A percentile compares a stretch with the other conserved stretches of the same genome.
Conservation (phyloP, 1,140 invertebrate genomes). For the Eueides isabella region DNA sequence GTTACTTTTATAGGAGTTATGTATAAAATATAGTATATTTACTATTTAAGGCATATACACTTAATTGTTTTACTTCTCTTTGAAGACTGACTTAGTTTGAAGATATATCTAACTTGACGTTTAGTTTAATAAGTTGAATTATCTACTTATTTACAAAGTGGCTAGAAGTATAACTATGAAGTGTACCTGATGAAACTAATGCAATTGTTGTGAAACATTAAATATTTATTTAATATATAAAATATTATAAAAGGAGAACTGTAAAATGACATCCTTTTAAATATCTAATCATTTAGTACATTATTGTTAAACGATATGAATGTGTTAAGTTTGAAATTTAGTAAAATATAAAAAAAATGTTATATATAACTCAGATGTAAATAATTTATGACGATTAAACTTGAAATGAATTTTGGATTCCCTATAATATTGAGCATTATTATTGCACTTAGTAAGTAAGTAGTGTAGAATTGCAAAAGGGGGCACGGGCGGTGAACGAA, state of each 20-base stretch:
- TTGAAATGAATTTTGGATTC: slow-evolving; percentile 31
- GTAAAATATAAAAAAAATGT: slow-evolving; percentile 8
- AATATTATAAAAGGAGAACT: not conserved
- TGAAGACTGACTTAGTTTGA: slow-evolving; percentile 10
- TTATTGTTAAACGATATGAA: not conserved
- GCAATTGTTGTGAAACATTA: not conserved
- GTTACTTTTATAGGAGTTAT: not conserved
- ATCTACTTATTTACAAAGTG: slow-evolving; percentile 6
- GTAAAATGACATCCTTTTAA: not conserved
- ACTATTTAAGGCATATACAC: not conserved
- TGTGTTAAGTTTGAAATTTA: slow-evolving; percentile 22
- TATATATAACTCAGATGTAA: slow-evolving; percentile 10
- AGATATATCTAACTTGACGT: not conserved
- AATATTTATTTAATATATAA: slow-evolving; percentile 1
- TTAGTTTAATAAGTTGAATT: slow-evolving; percentile 11
- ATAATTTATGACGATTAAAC: slow-evolving; percentile 22
- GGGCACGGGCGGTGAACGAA: slow-evolving; percentile 49
- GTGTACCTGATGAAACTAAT: not conserved
- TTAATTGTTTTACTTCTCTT: slow-evolving; percentile 8
- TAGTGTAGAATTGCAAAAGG: slow-evolving; percentile 61
- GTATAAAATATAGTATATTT: not conserved
- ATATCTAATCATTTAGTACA: not conserved
- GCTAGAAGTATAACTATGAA: not conserved
- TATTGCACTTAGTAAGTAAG: slow-evolving; percentile 76
- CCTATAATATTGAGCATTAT: slow-evolving; percentile 24